Base-by-base conservation (phyloP, 2,888 invertebrate species). In the Poecilus cupreus region DNA sequence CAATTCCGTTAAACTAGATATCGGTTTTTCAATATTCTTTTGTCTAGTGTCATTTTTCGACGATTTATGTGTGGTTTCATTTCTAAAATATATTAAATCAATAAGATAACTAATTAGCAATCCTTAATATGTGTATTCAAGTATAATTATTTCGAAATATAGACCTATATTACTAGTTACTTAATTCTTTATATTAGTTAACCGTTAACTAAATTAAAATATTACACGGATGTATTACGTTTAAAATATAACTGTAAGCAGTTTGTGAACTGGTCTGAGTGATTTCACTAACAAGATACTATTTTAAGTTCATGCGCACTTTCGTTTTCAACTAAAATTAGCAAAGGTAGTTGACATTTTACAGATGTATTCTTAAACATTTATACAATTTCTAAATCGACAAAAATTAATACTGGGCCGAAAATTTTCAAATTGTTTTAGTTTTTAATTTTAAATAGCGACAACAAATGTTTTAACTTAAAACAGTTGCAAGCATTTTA, bases 251-350 rank as follows among this genome's bases (percentile, higher is more conserved):
- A 51, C 51, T 18, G 51, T 51, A 51, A 18, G 13, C 3, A 8
- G 4, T n/a, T 13, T 43, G 3, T 11, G 13, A 51, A 3, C 18
- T 18, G 20, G 51, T 51, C 6, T 1, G 32, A 51, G 20, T 18
- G 51, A 13, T 51, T 51, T 51, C 51, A 18, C 18, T 18, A 32
- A 1, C 32, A 32, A 8, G 32, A 32, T 10, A 51, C 51, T 51
- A 51, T 51, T 51, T 51, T 51, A 18, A 13, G 16, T 51, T 51
- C 13, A n/a, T 10, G 43, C 43, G 51, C 51, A 51, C 51, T 51
- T 51, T 51, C 51, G 51, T 13, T 51, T 51, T 51, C 51, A 51
- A 18, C 43, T 51, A 18, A 51, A 51, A 51, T 51, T 51, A 18
- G 20, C 51, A 51, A 18, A 16, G 51, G 51, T 51, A 18, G 51